A percentile compares a stretch with the other conserved stretches of the same genome.
phyloP scores from a whole-genome alignment of 2,797 vertebrate species.

The Falco naumanni region DNA sequence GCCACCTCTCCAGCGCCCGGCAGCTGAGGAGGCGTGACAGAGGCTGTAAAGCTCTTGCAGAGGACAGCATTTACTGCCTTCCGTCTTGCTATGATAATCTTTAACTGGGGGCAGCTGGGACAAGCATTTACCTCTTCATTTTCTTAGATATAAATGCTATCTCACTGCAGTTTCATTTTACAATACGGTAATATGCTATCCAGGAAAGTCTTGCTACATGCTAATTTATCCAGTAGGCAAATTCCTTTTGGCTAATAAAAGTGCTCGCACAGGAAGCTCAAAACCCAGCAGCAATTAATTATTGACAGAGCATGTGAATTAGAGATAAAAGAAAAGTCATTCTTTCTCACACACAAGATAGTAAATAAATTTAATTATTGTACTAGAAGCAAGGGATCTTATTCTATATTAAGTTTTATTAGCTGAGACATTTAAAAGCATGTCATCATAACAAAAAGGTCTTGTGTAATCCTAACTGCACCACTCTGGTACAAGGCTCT shows the following conservation, averaged over 20 bases:
- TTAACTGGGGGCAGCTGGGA: neutral
- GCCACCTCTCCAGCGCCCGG: neutral
- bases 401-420: slow-evolving; percentile 80
- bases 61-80: neutral
- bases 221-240: slow-evolving; percentile 68
- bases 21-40: neutral
- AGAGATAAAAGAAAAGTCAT: slow-evolving; percentile 80
- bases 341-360: slow-evolving; percentile 71
- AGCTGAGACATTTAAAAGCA: slow-evolving; percentile 80
- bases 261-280: slow-evolving; percentile 73
- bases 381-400: slow-evolving; percentile 78
- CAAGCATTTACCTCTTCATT: slow-evolving; percentile 51
- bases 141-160: slow-evolving; percentile 52
- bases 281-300: slow-evolving; percentile 80
- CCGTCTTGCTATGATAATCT: neutral
- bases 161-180: neutral
- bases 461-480: slow-evolving; percentile 76
- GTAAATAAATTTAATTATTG: slow-evolving; percentile 84
- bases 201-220: slow-evolving; percentile 50
- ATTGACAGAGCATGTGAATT: slow-evolving; percentile 80
- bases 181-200: slow-evolving; percentile 28
- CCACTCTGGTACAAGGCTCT: slow-evolving; percentile 61
- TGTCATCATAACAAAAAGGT: slow-evolving; percentile 82
- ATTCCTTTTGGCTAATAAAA: slow-evolving; percentile 73
- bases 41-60: neutral